A percentile compares a stretch with the other conserved stretches of the same genome.
Conservation (phyloP, 2,888 invertebrate genomes). For the Helleia helle region DNA sequence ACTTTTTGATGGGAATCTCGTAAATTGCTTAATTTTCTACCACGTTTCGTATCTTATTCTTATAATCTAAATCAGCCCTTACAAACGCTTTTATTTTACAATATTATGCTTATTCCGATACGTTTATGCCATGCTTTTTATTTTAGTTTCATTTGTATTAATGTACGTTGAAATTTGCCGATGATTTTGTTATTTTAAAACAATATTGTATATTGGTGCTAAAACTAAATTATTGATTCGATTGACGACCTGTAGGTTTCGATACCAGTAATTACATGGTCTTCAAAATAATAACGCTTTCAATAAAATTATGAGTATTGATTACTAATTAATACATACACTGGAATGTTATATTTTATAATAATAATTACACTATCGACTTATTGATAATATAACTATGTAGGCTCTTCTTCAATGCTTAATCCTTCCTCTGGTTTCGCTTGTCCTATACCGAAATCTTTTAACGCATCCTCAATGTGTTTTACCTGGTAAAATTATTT, state of each 20-base stretch:
- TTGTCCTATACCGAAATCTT: conserved; percentile 75
- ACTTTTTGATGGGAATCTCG: background rate
- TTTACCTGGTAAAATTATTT: conserved; percentile 47
- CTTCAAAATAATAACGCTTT: too few species aligned
- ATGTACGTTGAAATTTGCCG: too few species aligned
- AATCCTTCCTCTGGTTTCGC: conserved; percentile 44
- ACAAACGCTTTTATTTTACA: too few species aligned
- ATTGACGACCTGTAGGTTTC: too few species aligned
- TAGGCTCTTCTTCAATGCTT: conserved; percentile 41
- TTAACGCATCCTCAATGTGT: conserved; percentile 80
- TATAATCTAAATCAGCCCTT: background rate
- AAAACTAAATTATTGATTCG: too few species aligned
- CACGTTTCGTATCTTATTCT: conserved; percentile 3
- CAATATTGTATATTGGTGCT: too few species aligned
- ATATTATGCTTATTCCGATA: too few species aligned
- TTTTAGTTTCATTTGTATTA: too few species aligned
- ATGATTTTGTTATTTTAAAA: too few species aligned
- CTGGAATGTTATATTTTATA: background rate
- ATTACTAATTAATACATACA: background rate
- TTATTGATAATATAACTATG: conserved; percentile 34
- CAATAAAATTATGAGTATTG: too few species aligned
- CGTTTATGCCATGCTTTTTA: too few species aligned
- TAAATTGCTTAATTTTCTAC: conserved; percentile 5
- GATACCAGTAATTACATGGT: too few species aligned
- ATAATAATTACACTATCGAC: background rate